Base-by-base conservation (phyloP, 2,113 vertebrate genomes). In the Hippocampus barbouri region DNA sequence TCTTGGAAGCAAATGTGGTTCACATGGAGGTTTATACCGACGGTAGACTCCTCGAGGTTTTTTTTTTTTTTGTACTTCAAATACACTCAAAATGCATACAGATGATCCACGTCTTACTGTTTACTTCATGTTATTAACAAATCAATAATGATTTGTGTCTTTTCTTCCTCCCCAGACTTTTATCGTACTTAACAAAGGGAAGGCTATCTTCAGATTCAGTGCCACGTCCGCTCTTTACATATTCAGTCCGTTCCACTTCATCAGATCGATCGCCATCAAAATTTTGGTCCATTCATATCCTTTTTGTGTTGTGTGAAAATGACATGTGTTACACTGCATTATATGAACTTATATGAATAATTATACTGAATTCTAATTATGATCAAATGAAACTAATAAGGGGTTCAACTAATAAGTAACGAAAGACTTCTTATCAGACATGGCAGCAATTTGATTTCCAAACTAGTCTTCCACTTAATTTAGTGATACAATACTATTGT, bases 231-330 rank as follows among this genome's bases (percentile, higher is more conserved):
- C 97, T 82, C 88, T 99, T 90, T 98, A 98, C 70, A 88, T 98
- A 74, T 93, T 99, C 84, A 96, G 90, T 71, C 97, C 96, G 76
- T 98, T 99, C 91, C 94, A 98, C 92, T 93, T 93, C 79, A 85
- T 98, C 87, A 94, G 97, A 94, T 92, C 95, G 83, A 91, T 92
- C 66, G 93, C 97, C 68, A 94, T 99, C 81, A 95, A 94, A 85
- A 91, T 98, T 83, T 93, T 99, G 86, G 96, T 98, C 80, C 97
- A 99, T 88, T 96, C 96, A 98, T 99, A 99, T 98, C 97, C 97
- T 99, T 99, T 94, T 68, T 54, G n/a, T 59, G 23, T 68, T 41
- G n/a, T 2, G 10, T 77, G 51, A 47, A 53, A 25, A 68, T 9
- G 15, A 49, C 9, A 15, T 51, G 45, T 6, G 25, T 66, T 25